phyloP scores from a whole-genome alignment of 1,140 invertebrate species.

The Lucilia sericata region DNA sequence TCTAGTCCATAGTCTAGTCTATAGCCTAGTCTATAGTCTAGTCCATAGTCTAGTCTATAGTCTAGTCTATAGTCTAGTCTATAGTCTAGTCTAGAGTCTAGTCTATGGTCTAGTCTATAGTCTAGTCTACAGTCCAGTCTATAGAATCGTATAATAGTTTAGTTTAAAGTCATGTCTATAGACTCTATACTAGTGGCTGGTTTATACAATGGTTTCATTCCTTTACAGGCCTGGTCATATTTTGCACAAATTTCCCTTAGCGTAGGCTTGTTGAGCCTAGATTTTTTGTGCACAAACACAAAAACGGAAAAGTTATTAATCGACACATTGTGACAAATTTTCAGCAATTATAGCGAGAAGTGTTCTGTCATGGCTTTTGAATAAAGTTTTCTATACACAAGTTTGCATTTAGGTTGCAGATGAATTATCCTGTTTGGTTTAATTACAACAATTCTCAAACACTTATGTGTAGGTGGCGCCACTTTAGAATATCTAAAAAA shows the following conservation, averaged over 20 bases:
- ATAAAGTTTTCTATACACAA: not conserved
- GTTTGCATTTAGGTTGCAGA: too few relatives aligned
- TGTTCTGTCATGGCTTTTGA: not conserved
- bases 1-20: too few relatives aligned
- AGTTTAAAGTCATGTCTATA: too few relatives aligned
- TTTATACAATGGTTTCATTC: not conserved
- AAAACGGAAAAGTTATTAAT: constrained; percentile 19
- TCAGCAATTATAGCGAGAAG: not conserved
- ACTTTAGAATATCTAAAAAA: not conserved
- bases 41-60: too few relatives aligned
- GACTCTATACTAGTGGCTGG: too few relatives aligned
- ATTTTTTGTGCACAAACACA: not conserved
- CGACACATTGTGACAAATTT: constrained; percentile 25
- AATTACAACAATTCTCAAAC: constrained; percentile 29
- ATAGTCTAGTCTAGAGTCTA: too few relatives aligned
- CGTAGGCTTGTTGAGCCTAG: not conserved
- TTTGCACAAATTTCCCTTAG: not conserved
- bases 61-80: too few relatives aligned
- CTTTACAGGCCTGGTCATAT: not conserved
- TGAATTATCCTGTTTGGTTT: not conserved
- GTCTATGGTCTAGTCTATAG: too few relatives aligned
- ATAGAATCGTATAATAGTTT: too few relatives aligned
- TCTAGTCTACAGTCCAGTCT: too few relatives aligned
- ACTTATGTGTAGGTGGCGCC: constrained; percentile 25
- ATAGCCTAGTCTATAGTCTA: too few relatives aligned